Evolutionary conservation across 2,888 invertebrate species (phyloP), one percentile per base, ranked within the genome.

Genomic region (Aromia moschata): DNA sequence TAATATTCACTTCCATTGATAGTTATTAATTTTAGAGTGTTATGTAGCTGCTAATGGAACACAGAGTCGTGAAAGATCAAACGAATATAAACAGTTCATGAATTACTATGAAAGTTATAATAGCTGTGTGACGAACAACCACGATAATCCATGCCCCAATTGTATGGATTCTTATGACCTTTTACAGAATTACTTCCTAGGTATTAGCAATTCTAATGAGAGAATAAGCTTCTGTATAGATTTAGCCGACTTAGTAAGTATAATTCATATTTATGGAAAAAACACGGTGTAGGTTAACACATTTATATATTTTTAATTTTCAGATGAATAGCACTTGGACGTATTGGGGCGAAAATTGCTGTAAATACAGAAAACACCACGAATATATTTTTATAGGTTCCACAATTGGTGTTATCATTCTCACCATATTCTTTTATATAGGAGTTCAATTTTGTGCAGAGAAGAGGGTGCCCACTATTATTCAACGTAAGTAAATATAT

Each of bases 281-380:
- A n/a, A n/a, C n/a, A n/a, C n/a, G n/a, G n/a, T n/a, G n/a, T n/a
- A n/a, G n/a, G n/a, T n/a, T n/a, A n/a, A n/a, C n/a, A n/a, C n/a
- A n/a, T n/a, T n/a, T n/a, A n/a, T n/a, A n/a, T n/a, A n/a, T n/a
- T n/a, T n/a, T n/a, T n/a, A n/a, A n/a, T n/a, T 76, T 83, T 46
- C 74, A 88, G 88, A 87, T 89, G 86, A 89, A 89, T 77, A 80
- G 82, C 2, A 88, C 88, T 41, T 83, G 88, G 73, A 82, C 79
- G 56, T 80, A 82, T 57, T 89, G 89, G 89, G 88, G 88, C 71
- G 81, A 84, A 5, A 83, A 84, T 45, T 89, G 89, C 73, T 85
- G 86, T 66, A 81, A 83, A 69, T 79, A 84, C 44, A 79, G 86
- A 68, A 81, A 79, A 73, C 82, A 84, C 65, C 83, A 84, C 57